Base-by-base conservation (phyloP, 2,797 vertebrate genomes). In the Gypaetus barbatus region DNA sequence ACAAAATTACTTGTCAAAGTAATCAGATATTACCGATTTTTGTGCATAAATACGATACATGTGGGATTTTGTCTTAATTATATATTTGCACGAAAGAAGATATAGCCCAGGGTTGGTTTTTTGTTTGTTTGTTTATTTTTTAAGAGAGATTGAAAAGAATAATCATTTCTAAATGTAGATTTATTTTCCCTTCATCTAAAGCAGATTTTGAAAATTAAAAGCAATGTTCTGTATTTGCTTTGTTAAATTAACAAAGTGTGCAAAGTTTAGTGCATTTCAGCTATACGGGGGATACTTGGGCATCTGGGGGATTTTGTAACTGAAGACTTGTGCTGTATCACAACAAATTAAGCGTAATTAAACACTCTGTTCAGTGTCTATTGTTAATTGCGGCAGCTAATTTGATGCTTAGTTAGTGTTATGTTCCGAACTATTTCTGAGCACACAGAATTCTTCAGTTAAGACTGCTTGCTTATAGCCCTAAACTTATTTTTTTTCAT, bases 1-100 rank as follows among this genome's bases (percentile, higher is more conserved):
- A 97, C 96, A 97, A 95, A 97, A 98, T 96, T 96, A 97, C 97
- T 97, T 97, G 97, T 97, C 96, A 98, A 95, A 91, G 85, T 84
- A 97, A 97, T 96, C 97, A 97, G 97, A 97, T 95, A 97, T 95
- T 97, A 98, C 89, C 31, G 93, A 97, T 97, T 96, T 94, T 76
- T 90, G 77, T 84, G 90, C 85, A 97, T 94, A 97, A 98, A 96
- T 97, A 93, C 21, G 73, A 79, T 77, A 94, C 49, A 3, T 81
- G 37, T 68, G 87, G 78, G 93, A 87, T 95, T 94, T 71, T 82
- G 76, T 95, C 89, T 96, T 95, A 95, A 96, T 70, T 94, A 78
- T 65, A 63, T 49, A 63, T 84, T 97, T 97, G 93, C 35, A 93
- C 4, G 0, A 91, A 89, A 96, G 76, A 95, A 90, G 18, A 92